phyloP scores from a whole-genome alignment of 2,888 invertebrate genomes.

The Branchipolynoe longqiensis region DNA sequence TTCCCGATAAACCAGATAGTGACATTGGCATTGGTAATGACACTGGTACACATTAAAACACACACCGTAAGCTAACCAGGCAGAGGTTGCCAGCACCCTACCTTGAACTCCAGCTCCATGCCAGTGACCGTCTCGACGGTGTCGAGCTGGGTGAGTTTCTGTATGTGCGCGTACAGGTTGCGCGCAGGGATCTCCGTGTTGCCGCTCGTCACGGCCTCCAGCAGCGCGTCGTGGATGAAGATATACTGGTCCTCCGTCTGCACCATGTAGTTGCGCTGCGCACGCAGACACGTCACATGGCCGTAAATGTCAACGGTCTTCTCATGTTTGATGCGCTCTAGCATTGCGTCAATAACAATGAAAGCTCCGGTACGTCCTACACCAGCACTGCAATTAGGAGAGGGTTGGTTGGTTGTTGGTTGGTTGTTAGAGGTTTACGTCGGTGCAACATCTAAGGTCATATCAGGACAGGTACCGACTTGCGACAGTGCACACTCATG shows the following conservation, averaged over 20 bases:
- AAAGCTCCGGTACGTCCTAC: conserved; percentile 83
- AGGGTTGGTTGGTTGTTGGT: too few relatives aligned
- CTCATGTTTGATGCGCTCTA: conserved; percentile 97
- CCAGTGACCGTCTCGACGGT: conserved; percentile 80
- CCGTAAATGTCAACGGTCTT: conserved; percentile 99
- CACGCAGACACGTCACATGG: conserved; percentile 97
- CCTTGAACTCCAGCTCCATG: conserved; percentile 81
- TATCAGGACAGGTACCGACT: too few relatives aligned
- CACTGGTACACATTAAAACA: not conserved
- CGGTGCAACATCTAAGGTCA: too few relatives aligned
- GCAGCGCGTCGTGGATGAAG: conserved; percentile 98
- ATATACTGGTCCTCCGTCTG: conserved; percentile 98
- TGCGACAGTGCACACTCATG: too few relatives aligned
- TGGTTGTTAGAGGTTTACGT: too few relatives aligned
- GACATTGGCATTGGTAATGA: not conserved
- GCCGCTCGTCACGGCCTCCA: conserved; percentile 98
- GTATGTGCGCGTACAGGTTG: conserved; percentile 96
- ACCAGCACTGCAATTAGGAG: conserved; percentile 87
- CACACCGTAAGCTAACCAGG: too few relatives aligned
- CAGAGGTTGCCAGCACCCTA: too few relatives aligned
- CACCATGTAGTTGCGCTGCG: conserved; percentile 99
- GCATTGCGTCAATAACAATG: conserved; percentile 98
- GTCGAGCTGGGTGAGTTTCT: conserved; percentile 92
- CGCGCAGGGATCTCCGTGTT: conserved; percentile 97
- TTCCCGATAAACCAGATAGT: too few relatives aligned